Evolutionary conservation across 64 coral and sea anemone species (phyloP).

Genomic region (Orbicella faveolata): DNA sequence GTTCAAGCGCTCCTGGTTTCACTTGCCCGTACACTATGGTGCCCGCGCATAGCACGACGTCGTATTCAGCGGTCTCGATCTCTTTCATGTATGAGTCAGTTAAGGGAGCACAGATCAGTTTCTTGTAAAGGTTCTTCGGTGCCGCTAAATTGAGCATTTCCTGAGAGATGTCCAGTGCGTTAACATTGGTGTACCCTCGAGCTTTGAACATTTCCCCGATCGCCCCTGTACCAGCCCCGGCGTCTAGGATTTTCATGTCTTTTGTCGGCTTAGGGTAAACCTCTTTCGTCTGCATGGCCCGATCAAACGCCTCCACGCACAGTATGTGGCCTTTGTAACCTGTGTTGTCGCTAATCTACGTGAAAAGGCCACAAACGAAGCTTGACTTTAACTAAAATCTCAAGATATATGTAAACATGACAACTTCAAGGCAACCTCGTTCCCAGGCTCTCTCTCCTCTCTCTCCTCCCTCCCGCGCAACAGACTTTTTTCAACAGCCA

Average conservation of each 20-base stretch:
- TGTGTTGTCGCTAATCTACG: constrained; percentile 10
- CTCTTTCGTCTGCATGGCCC: neutral
- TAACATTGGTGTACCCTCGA: constrained; percentile 50
- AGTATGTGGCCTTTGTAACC: constrained; percentile 39
- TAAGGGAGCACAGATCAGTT: constrained; percentile 43
- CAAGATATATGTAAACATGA: too few species aligned
- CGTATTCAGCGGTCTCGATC: constrained; percentile 56
- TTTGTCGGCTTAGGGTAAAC: neutral
- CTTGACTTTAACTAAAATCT: too few species aligned
- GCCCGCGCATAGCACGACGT: constrained; percentile 42
- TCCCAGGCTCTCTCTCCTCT: too few species aligned
- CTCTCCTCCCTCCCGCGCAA: too few species aligned
- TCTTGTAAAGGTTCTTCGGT: constrained; percentile 46
- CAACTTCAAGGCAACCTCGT: too few species aligned
- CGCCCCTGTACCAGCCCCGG: constrained; percentile 50
- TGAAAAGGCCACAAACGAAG: too few species aligned
- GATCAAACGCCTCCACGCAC: constrained; percentile 34
- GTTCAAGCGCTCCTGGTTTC: constrained; percentile 29
- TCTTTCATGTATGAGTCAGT: constrained; percentile 29
- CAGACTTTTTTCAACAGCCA: too few species aligned
- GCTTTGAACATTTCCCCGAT: constrained; percentile 46
- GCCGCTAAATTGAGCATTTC: constrained; percentile 59
- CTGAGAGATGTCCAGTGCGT: constrained; percentile 51
- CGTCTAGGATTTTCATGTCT: constrained; percentile 48
- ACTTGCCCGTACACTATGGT: constrained; percentile 55